These are phyloP conservation scores for Pollachius pollachius DNA, from an alignment of 2,113 vertebrate genomes.

Conservation along the genomic window DNA sequence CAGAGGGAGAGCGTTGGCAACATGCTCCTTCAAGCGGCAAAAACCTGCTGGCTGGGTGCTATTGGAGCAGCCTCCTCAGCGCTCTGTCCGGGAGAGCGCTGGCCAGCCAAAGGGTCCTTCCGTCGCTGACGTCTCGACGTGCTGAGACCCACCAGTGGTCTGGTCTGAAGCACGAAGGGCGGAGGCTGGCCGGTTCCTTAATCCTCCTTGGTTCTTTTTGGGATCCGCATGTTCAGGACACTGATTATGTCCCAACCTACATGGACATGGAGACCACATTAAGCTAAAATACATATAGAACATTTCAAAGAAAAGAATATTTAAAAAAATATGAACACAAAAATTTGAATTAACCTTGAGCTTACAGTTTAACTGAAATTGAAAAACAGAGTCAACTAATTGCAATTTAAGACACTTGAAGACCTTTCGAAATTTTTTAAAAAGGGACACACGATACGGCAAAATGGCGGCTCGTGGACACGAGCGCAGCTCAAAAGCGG, in stretches of 20 bases:
- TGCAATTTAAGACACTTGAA: not conserved
- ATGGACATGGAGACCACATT: constrained; percentile 4
- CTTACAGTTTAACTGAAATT: too few relatives aligned
- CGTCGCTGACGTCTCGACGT: constrained; percentile 17
- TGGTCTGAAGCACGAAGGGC: constrained; percentile 34
- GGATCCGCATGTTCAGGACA: constrained; percentile 42
- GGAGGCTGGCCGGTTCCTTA: constrained; percentile 33
- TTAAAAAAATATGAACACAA: not conserved
- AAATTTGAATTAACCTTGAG: too few relatives aligned
- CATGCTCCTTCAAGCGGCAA: constrained; percentile 79
- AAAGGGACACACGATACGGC: constrained; percentile 52
- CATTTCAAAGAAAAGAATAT: not conserved
- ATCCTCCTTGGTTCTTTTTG: constrained; percentile 44
- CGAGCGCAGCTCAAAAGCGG: too few relatives aligned
- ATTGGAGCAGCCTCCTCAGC: constrained; percentile 23
- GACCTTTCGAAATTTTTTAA: too few relatives aligned
- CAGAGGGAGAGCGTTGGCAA: constrained; percentile 81
- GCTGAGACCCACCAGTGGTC: constrained; percentile 31
- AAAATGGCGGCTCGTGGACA: constrained; percentile 50
- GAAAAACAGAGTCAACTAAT: not conserved
- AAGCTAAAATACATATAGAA: constrained; percentile 3
- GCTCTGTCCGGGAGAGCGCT: constrained; percentile 3
- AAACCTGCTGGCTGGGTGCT: constrained; percentile 50
- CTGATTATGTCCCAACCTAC: constrained; percentile 44
- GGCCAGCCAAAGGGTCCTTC: constrained; percentile 31